Evolutionary conservation across 2,888 invertebrate genomes (phyloP).

Genomic region (Synergus laeviventris): DNA sequence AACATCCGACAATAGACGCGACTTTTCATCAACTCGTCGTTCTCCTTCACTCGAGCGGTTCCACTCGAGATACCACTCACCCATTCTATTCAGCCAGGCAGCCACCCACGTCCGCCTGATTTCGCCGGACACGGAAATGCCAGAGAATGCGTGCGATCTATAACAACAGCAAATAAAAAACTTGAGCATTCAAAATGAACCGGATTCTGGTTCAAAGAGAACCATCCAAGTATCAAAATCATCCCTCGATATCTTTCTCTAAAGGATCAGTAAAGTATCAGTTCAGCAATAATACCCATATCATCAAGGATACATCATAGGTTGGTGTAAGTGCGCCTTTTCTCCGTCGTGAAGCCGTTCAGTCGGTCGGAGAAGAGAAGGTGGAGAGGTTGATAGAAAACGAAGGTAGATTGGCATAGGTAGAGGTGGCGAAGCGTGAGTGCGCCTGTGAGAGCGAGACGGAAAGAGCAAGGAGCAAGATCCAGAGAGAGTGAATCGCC

Average conservation of each 20-base stretch:
- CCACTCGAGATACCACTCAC: conserved; percentile 27
- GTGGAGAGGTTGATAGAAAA: conserved; percentile 54
- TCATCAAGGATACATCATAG: not conserved
- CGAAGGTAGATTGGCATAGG: conserved; percentile 58
- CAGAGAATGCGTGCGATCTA: conserved; percentile 53
- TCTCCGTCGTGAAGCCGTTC: conserved; percentile 58
- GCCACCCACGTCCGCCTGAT: conserved; percentile 32
- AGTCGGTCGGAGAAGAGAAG: conserved; percentile 50
- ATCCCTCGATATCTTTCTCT: not conserved
- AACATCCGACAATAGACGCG: conserved; percentile 32
- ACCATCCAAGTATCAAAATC: not conserved
- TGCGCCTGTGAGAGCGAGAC: conserved; percentile 44
- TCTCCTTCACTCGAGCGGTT: conserved; percentile 29
- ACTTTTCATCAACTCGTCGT: conserved; percentile 35
- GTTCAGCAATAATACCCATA: not conserved
- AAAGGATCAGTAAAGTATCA: not conserved
- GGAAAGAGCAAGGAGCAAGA: conserved; percentile 21
- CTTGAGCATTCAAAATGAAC: conserved; percentile 5
- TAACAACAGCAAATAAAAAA: conserved; percentile 46
- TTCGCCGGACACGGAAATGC: conserved; percentile 39
- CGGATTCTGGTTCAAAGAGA: not conserved
- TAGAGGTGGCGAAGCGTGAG: conserved; percentile 43
- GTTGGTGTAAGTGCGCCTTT: conserved; percentile 60
- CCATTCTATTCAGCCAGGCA: conserved; percentile 15
- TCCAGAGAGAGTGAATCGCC: conserved; percentile 55